Conservation (phyloP, 2,797 vertebrate genomes). For the Morus bassanus region DNA sequence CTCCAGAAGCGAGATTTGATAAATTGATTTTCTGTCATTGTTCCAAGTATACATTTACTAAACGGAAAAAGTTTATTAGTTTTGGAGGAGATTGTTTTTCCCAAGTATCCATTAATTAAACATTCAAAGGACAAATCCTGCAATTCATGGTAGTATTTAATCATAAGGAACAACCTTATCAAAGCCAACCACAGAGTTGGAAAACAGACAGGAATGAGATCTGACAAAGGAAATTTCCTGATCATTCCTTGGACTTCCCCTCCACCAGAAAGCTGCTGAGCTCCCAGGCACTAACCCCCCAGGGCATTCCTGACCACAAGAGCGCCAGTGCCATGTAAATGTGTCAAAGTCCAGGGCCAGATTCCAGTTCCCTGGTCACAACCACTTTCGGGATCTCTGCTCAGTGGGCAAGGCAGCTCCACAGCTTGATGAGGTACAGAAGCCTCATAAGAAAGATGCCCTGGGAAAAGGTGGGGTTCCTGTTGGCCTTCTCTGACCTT, state of each 20-base stretch:
- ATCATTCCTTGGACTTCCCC: background rate
- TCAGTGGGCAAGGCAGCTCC: background rate
- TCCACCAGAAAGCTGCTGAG: background rate
- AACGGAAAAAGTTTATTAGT: background rate
- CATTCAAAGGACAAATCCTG: background rate
- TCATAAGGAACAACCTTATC: background rate
- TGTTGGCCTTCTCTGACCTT: background rate
- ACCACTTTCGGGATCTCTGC: background rate
- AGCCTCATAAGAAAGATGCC: background rate
- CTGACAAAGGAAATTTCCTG: background rate
- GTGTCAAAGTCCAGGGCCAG: background rate
- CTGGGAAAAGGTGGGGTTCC: background rate
- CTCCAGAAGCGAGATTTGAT: background rate
- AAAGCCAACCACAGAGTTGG: background rate
- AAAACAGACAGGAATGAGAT: background rate
- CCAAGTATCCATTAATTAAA: background rate
- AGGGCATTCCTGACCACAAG: background rate
- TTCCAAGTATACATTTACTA: background rate
- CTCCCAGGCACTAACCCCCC: background rate
- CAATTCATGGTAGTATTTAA: background rate
- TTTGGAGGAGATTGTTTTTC: background rate
- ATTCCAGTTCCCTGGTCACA: background rate
- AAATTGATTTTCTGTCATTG: background rate
- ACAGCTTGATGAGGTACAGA: background rate
- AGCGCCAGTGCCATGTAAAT: background rate